Percentiles rank a stretch among this genome's conserved stretches.
phyloP scores from a whole-genome alignment of 2,888 invertebrate genomes.

The Dendrolimus pini region DNA sequence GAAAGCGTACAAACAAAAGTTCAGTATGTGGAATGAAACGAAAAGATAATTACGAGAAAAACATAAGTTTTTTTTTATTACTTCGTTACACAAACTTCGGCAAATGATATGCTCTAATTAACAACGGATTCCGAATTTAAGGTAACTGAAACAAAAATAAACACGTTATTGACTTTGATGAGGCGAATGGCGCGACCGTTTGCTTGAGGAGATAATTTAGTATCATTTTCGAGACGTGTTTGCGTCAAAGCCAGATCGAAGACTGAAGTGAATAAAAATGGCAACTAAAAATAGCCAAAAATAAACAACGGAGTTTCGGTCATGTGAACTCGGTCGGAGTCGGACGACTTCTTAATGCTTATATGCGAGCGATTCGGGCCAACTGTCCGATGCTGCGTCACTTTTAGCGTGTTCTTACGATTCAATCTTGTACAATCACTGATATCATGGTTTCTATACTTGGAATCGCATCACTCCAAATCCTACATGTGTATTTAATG shows the following conservation, averaged over 20 bases:
- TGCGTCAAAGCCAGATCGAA: conserved; percentile 53
- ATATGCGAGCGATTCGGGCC: conserved; percentile 54
- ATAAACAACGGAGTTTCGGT: conserved; percentile 51
- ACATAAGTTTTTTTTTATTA: conserved; percentile 49
- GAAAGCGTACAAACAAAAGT: conserved; percentile 56
- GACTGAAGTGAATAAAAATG: conserved; percentile 59
- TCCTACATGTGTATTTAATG: conserved; percentile 31
- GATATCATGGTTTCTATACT: conserved; percentile 63
- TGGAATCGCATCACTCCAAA: conserved; percentile 6
- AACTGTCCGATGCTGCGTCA: conserved; percentile 36
- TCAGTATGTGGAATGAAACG: conserved; percentile 64
- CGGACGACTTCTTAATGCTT: conserved; percentile 25
- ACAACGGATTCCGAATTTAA: conserved; percentile 51
- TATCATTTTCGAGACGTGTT: conserved; percentile 41
- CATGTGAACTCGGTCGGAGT: conserved; percentile 44
- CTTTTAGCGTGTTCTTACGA: conserved; percentile 43
- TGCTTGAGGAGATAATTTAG: conserved; percentile 24
- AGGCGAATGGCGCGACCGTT: conserved; percentile 1
- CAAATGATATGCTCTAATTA: conserved; percentile 58
- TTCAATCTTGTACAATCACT: conserved; percentile 34
- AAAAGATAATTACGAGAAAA: conserved; percentile 56
- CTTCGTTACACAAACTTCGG: conserved; percentile 24
- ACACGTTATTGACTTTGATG: background rate
- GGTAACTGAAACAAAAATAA: conserved; percentile 68
- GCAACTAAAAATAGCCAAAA: conserved; percentile 55